Evolutionary conservation across 2,888 invertebrate species (phyloP), one percentile per base, ranked within the genome.

Genomic region (Galeopsomyia nigrocyanea): DNA sequence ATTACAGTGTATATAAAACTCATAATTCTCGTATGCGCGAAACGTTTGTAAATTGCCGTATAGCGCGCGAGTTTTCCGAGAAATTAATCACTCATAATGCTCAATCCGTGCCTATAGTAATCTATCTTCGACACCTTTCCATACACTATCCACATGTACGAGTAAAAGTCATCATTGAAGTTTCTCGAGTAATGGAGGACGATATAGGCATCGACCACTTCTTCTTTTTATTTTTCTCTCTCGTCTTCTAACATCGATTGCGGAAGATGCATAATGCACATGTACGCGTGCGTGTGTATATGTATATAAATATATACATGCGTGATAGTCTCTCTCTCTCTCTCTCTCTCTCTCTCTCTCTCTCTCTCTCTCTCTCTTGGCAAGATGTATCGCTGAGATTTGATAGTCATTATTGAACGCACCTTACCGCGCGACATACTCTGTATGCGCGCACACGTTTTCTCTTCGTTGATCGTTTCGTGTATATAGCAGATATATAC

Each of bases 341-440:
- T 39, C 39, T 39, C 39, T 39, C 13, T 39, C 39, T 39, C 39
- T 39, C 13, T 39, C 39, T 39, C 39, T 39, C 13, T 39, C 39
- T 39, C 39, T 39, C 13, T 39, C 39, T 39, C 39, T 39, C 13
- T 39, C 39, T n/a, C n/a, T n/a, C n/a, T n/a, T n/a, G 26, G 26
- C 26, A 39, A 39, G 72, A 72, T 68, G 31, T 64, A 63, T 68
- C 61, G 58, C 68, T 64, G 60, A 73, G 73, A 73, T 68, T 73
- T 50, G 68, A 60, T 68, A 62, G 72, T 67, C 67, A 72, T 72
- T 72, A 72, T 67, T 17, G 55, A 49, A 10, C 39, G 13, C 39
- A 10, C 26, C 26, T 3, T 26, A 5, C 26, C 31, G 62, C 70
- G 53, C 62, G 70, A 70, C 64, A 39, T 58, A 64, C 70, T 58